Percentiles rank a stretch among this genome's conserved stretches.
Conservation (phyloP, 2,113 vertebrate genomes). For the Nibea albiflora region DNA sequence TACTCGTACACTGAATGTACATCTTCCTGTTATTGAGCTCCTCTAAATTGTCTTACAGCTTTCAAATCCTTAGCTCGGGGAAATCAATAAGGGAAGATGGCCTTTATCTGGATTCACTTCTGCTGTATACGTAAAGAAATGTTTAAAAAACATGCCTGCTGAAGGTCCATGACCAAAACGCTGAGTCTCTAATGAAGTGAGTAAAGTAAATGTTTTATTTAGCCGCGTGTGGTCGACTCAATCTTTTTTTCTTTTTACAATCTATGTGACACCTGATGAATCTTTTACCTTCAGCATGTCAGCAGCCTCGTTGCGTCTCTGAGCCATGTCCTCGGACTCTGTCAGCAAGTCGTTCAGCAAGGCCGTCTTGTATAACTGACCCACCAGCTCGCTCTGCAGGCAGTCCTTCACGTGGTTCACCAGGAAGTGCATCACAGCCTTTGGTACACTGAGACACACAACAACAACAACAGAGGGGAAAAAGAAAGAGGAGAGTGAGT, state of each 20-base stretch:
- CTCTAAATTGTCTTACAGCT: neutral
- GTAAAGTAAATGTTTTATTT: neutral
- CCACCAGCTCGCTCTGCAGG: slow-evolving; percentile 98
- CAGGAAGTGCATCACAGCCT: slow-evolving; percentile 99
- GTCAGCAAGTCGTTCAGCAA: slow-evolving; percentile 95
- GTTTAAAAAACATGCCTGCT: neutral
- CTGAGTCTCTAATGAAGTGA: neutral
- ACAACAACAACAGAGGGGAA: neutral
- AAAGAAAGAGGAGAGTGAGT: neutral
- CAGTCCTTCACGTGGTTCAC: slow-evolving; percentile 98
- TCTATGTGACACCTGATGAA: neutral
- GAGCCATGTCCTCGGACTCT: slow-evolving; percentile 99
- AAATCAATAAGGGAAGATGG: neutral
- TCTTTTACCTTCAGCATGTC: slow-evolving; percentile 95
- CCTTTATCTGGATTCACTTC: neutral
- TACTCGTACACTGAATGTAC: neutral
- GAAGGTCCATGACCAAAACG: neutral
- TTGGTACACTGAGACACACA: slow-evolving; percentile 89
- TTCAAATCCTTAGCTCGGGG: neutral
- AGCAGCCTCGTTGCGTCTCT: slow-evolving; percentile 95
- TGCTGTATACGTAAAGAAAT: neutral
- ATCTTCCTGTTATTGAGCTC: neutral
- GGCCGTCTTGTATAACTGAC: slow-evolving; percentile 94
- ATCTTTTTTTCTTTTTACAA: too few species aligned
- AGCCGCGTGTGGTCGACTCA: neutral